Percentiles rank a stretch among this genome's conserved stretches.
Evolutionary conservation across 2,888 invertebrate genomes (phyloP).

Genomic region (Lysandra bellargus): DNA sequence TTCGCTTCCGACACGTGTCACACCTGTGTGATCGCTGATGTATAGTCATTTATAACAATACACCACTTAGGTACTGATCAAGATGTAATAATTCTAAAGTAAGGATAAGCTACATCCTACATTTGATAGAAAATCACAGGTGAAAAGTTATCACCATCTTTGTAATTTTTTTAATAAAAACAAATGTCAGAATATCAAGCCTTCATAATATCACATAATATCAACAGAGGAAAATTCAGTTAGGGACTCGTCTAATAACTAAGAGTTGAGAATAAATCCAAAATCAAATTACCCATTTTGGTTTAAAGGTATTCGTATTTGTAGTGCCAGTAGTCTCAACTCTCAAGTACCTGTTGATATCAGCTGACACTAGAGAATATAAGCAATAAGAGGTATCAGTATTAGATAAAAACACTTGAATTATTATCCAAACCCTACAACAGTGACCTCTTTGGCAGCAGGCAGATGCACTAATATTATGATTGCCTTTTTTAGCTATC

Average conservation of each 20-base stretch:
- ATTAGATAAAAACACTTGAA: background rate
- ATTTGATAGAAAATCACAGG: background rate
- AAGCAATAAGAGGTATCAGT: background rate
- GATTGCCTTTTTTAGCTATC: background rate
- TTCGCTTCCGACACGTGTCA: constrained; percentile 20
- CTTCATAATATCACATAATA: no score
- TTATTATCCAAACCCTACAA: background rate
- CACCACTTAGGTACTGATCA: background rate
- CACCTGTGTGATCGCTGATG: background rate
- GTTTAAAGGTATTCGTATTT: background rate
- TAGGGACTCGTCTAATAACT: no score
- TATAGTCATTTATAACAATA: background rate
- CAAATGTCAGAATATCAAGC: no score
- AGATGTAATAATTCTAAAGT: background rate
- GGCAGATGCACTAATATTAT: background rate
- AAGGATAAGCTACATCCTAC: no score
- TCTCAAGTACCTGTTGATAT: background rate
- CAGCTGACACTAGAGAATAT: background rate
- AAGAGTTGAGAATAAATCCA: no score
- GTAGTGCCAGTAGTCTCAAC: background rate
- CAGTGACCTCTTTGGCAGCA: background rate
- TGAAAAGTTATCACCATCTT: background rate
- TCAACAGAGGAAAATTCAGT: no score
- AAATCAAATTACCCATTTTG: no score
- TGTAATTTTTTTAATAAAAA: no score